Evolutionary conservation across 2,113 vertebrate species (phyloP), one percentile per base, ranked within the genome.

Genomic region (Spilogale gracilis): DNA sequence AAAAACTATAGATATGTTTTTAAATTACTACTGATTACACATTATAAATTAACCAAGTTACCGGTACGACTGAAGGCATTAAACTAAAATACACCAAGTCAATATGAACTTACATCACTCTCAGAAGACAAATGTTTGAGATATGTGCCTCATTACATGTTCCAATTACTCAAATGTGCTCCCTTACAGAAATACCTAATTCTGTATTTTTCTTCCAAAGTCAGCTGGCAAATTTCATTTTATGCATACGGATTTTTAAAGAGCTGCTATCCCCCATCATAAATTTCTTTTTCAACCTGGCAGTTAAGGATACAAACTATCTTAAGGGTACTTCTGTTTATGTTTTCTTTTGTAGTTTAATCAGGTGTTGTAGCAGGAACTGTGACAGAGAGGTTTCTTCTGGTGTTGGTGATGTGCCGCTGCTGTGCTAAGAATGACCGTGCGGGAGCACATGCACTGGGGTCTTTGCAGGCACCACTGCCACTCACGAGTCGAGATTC

Each of bases 401-500:
- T 99, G 79, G 99, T 98, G 74, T 99, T 99, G 97, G 99, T 99
- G 96, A 99, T 99, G 7, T 99, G 99, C 1, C 99, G 99, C 71
- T 99, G 99, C 94, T 99, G 99, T 6, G 99, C 99, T 82, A 99
- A 95, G 98, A 99, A 99, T 0, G 99, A 99, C 76, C 99, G 99
- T 1, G 99, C 98, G 0, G 99, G 98, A 4, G 99, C 91, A 32
- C 98, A 86, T 0, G 97, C 0, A 4, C 74, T 76, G 11, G 98
- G 91, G 0, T 99, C 98, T 84, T 97, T 97, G 81, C 96, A 98
- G 73, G 96, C 54, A 38, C 98, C 94, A 0, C 98, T 97, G 38
- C 99, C 98, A 38, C 99, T 99, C 9, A 99, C 97, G 1, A 99
- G 99, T 13, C 99, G 99, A 0, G 99, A 99, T 48, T 99, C 99